Percentiles rank a stretch among this genome's conserved stretches.
Conservation (phyloP, 1,140 invertebrate genomes). For the Asbolus verrucosus region DNA sequence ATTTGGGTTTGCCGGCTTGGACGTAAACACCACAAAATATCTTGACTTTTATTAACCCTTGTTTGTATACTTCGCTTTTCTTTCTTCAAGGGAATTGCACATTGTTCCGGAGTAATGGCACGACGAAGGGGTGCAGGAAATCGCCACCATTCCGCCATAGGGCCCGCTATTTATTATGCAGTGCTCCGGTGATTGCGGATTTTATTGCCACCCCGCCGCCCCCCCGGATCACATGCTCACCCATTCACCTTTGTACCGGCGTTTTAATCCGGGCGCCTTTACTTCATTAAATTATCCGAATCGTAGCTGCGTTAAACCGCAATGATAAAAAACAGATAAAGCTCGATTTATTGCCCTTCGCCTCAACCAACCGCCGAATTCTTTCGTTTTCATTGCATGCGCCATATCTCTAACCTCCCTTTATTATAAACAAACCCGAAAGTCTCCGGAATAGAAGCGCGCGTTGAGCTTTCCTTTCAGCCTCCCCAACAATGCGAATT, state of each 20-base stretch:
- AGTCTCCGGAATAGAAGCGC: constrained; percentile 11
- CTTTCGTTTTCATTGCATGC: constrained; percentile 1
- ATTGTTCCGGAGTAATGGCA: constrained; percentile 13
- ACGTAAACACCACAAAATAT: constrained; percentile 41
- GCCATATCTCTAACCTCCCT: constrained; percentile 15
- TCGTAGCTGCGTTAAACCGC: not conserved
- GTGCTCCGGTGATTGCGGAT: not conserved
- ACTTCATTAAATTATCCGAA: constrained; percentile 16
- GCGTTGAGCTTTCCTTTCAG: constrained; percentile 20
- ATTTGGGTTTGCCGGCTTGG: constrained; percentile 26
- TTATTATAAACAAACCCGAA: constrained; percentile 35
- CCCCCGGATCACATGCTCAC: not conserved
- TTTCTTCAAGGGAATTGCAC: constrained; percentile 10
- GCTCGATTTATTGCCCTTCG: constrained; percentile 1
- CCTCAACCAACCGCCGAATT: not conserved
- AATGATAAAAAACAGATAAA: constrained; percentile 30
- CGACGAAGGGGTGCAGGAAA: not conserved
- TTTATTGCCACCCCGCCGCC: not conserved
- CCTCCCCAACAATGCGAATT: constrained; percentile 20
- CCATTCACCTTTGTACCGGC: not conserved
- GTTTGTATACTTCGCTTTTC: constrained; percentile 35
- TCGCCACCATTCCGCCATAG: not conserved
- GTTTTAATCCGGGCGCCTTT: constrained; percentile 1
- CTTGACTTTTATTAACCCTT: constrained; percentile 30
- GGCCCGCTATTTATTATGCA: not conserved